phyloP scores from a whole-genome alignment of 2,888 invertebrate species.

The Cryptocheilus praepositus region DNA sequence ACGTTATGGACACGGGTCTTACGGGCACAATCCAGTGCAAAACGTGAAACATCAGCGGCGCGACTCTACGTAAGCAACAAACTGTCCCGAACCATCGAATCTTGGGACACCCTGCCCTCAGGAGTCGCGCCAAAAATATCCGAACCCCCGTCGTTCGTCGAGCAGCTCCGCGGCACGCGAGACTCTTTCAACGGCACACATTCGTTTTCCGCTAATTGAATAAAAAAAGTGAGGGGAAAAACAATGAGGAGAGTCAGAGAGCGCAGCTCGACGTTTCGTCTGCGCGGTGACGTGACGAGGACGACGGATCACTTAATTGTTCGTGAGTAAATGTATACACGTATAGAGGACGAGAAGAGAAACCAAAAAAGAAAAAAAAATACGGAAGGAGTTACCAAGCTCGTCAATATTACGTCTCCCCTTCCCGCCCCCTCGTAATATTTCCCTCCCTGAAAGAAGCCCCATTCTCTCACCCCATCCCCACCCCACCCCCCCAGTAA shows the following conservation, averaged over 20 bases:
- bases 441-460: conserved; percentile 25
- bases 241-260: neutral
- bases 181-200: too few species aligned
- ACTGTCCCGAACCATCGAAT: too few species aligned
- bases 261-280: conserved; percentile 23
- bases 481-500: conserved; percentile 12
- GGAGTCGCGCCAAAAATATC: too few species aligned
- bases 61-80: too few species aligned
- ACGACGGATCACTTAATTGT: conserved; percentile 37
- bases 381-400: conserved; percentile 36
- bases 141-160: too few species aligned
- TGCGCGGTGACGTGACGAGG: conserved; percentile 21
- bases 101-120: too few species aligned
- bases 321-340: conserved; percentile 36
- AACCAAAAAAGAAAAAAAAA: conserved; percentile 19
- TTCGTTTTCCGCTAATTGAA: neutral
- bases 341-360: conserved; percentile 35
- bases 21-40: too few species aligned
- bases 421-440: conserved; percentile 14
- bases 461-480: too few species aligned
- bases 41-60: too few species aligned
- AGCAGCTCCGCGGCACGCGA: too few species aligned
- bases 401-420: conserved; percentile 46
- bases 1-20: too few species aligned
- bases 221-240: conserved; percentile 2